Evolutionary conservation across 1,140 invertebrate genomes (phyloP), one percentile per base, ranked within the genome.

Genomic region (Tyrophagus putrescentiae): DNA sequence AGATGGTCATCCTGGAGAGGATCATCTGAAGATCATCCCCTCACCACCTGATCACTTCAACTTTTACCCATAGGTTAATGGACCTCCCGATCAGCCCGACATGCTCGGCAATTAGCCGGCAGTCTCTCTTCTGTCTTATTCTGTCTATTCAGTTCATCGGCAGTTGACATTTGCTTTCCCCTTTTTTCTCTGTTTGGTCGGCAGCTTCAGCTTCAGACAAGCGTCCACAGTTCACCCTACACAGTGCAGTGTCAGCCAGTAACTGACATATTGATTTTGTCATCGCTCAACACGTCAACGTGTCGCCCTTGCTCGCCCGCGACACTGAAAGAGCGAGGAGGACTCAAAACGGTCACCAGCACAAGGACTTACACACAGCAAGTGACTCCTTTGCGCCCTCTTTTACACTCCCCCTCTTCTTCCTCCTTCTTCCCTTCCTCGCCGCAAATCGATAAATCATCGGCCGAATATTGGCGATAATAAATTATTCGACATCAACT

Each of bases 401-500:
- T n/a, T n/a, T n/a, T n/a, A n/a, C n/a, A n/a, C n/a, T n/a, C n/a
- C n/a, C n/a, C n/a, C n/a, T n/a, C n/a, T n/a, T n/a, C n/a, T n/a
- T n/a, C n/a, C n/a, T 48, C 7, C 31, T 21, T 7, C 25, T 62
- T 64, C 36, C 33, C 50, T 31, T 45, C 62, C 29, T 36, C 69
- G 60, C 67, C 65, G 25, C 68, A 68, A 63, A 75, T 72, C 65
- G 27, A 11, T 39, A 28, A 32, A 9, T 57, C 29, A 6, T 21
- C 18, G 13, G n/a, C n/a, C n/a, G n/a, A 45, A 54, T 42, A 31
- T 53, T 4, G 6, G 16, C 11, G 28, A 33, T 45, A 13, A 25
- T 18, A 44, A 57, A 28, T 31, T 29, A 11, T 42, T 42, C 16
- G 45, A 41, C 23, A 23, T 18, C 27, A 62, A 62, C 33, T 45